Conservation (phyloP, 2,888 invertebrate genomes). For the Zelleria hepariella region DNA sequence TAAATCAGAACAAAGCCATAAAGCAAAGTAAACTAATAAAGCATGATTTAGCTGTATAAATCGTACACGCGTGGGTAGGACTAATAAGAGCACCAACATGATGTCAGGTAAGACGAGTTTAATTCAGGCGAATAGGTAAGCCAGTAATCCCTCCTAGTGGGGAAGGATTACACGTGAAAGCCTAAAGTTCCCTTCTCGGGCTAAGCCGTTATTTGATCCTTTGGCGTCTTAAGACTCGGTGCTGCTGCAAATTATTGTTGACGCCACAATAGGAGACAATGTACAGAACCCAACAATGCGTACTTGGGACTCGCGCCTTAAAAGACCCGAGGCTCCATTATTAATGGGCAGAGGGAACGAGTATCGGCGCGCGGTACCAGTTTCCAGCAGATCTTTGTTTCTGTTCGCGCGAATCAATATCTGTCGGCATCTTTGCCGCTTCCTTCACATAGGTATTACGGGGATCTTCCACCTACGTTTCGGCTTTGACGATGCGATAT, state of each 20-base stretch:
- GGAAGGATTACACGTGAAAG: constrained; percentile 54
- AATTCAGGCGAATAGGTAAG: constrained; percentile 45
- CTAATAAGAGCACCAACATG: constrained; percentile 35
- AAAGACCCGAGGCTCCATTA: constrained; percentile 40
- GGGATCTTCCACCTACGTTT: neutral
- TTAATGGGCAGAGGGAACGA: constrained; percentile 34
- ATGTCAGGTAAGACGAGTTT: constrained; percentile 47
- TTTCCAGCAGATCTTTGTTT: constrained; percentile 31
- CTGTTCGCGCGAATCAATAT: constrained; percentile 28
- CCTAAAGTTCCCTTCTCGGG: constrained; percentile 40
- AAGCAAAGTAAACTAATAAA: neutral
- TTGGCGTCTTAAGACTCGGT: constrained; percentile 24
- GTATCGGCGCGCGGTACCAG: constrained; percentile 31
- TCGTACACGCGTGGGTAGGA: constrained; percentile 39
- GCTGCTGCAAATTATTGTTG: constrained; percentile 48
- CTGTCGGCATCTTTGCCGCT: constrained; percentile 12
- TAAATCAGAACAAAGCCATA: neutral
- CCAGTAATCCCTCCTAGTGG: constrained; percentile 60
- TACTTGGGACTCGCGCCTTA: constrained; percentile 29
- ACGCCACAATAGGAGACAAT: constrained; percentile 39
- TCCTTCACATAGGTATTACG: neutral
- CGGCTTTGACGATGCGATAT: constrained; percentile 4
- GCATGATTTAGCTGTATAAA: constrained; percentile 16
- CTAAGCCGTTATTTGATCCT: constrained; percentile 49
- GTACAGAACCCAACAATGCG: constrained; percentile 36